phyloP scores from a whole-genome alignment of 1,140 invertebrate genomes.

The Halictus rubicundus region DNA sequence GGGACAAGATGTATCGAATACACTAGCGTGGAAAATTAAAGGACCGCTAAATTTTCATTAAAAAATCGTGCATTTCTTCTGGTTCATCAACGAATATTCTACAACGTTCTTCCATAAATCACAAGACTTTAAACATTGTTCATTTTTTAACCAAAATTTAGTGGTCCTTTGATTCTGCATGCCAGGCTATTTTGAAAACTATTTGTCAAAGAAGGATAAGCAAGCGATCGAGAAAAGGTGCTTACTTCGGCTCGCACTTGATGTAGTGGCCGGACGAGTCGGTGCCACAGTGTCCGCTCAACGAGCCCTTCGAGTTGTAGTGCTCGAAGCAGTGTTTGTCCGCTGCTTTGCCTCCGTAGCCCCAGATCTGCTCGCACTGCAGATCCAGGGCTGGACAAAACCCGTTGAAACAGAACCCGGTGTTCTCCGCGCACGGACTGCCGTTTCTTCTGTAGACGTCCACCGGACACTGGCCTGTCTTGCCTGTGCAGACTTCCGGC shows the following conservation, averaged over 20 bases:
- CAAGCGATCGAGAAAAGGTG: slow-evolving; percentile 58
- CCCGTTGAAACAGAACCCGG: slow-evolving; percentile 94
- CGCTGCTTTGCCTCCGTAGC: slow-evolving; percentile 87
- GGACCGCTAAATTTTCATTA: too few relatives aligned
- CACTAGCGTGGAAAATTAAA: too few relatives aligned
- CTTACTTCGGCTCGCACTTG: slow-evolving; percentile 94
- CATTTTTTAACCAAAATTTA: too few relatives aligned
- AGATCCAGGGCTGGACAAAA: slow-evolving; percentile 92
- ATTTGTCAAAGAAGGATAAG: neutral
- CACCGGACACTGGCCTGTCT: slow-evolving; percentile 91
- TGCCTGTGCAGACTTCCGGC: slow-evolving; percentile 94
- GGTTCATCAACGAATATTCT: too few relatives aligned
- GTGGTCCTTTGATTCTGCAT: too few relatives aligned
- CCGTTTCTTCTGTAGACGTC: slow-evolving; percentile 97
- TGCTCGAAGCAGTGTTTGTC: slow-evolving; percentile 94
- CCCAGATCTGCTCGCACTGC: slow-evolving; percentile 96
- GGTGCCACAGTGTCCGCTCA: slow-evolving; percentile 95
- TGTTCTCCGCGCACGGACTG: slow-evolving; percentile 85
- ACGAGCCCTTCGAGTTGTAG: slow-evolving; percentile 96
- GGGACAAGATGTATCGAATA: slow-evolving; percentile 34
- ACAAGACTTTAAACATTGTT: too few relatives aligned
- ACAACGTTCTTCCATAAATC: too few relatives aligned
- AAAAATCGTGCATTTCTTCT: too few relatives aligned
- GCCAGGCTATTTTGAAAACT: too few relatives aligned
- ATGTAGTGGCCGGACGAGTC: slow-evolving; percentile 89